phyloP scores from a whole-genome alignment of 37 sponge, comb jelly and placozoan genomes.

The Dysidea cf. avara region DNA sequence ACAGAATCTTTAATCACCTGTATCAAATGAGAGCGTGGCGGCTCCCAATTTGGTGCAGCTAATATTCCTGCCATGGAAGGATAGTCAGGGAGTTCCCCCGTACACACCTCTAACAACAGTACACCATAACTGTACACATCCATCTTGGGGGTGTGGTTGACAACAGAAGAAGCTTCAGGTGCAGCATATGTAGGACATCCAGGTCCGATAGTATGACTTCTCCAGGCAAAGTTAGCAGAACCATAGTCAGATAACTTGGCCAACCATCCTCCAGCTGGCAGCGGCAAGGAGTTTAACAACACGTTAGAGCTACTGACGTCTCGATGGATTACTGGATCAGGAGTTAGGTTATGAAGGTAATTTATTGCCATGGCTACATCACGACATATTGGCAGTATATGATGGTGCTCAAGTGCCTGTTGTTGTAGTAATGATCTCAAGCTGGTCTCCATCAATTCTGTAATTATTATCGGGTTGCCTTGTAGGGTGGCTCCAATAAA shows the following conservation, averaged over 20 bases:
- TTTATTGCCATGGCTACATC: constrained; percentile 55
- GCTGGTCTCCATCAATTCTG: constrained; percentile 70
- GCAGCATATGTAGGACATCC: constrained; percentile 52
- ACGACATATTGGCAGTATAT: constrained; percentile 20
- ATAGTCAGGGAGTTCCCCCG: constrained; percentile 36
- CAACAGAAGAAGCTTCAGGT: constrained; percentile 37
- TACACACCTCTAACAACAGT: constrained; percentile 44
- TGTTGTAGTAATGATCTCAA: constrained; percentile 26
- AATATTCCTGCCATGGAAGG: no score
- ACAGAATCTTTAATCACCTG: no score
- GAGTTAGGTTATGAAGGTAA: constrained; percentile 62
- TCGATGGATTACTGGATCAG: constrained; percentile 74
- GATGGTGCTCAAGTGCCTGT: constrained; percentile 8
- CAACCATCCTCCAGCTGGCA: constrained; percentile 25
- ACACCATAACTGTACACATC: constrained; percentile 67
- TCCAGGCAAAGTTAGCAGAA: constrained; percentile 48
- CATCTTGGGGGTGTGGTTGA: constrained; percentile 43
- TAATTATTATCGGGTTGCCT: constrained; percentile 41
- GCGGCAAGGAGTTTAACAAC: constrained; percentile 44
- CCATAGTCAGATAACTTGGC: constrained; percentile 77
- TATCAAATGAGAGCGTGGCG: no score
- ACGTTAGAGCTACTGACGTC: constrained; percentile 79
- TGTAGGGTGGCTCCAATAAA: constrained; percentile 45
- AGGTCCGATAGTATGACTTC: constrained; percentile 12
- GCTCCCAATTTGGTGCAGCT: no score